Percentiles rank a stretch among this genome's conserved stretches.
These are phyloP conservation scores for Actenoides lindsayi DNA, from an alignment of 2,113 vertebrate genomes.

Conservation along the genomic window DNA sequence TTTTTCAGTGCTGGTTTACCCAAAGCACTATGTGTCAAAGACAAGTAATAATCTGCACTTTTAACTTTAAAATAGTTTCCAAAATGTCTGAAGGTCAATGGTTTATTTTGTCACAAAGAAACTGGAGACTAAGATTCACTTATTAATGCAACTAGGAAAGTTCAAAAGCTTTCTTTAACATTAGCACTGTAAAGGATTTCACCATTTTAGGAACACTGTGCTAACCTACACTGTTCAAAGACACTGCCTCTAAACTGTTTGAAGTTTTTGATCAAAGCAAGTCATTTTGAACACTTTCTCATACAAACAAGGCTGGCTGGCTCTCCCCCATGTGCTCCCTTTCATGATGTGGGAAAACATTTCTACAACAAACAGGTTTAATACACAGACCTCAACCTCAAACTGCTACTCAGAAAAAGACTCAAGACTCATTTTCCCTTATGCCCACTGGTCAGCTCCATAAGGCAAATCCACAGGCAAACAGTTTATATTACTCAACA, in stretches of 20 bases:
- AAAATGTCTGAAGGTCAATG: background rate
- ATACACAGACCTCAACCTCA: background rate
- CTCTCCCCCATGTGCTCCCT: background rate
- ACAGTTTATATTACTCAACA: background rate
- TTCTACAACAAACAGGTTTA: background rate
- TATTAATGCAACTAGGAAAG: background rate
- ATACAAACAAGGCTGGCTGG: background rate
- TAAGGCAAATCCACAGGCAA: background rate
- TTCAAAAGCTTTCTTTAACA: background rate
- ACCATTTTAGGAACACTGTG: background rate
- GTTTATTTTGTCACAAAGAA: background rate
- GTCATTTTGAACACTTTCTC: background rate
- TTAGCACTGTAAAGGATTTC: background rate
- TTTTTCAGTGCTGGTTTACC: background rate
- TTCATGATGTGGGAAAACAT: background rate
- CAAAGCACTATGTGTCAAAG: background rate
- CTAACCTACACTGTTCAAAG: background rate
- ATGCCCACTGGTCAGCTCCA: background rate
- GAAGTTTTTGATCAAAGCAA: background rate
- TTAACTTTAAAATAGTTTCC: background rate
- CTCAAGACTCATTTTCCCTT: background rate
- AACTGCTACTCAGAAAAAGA: background rate
- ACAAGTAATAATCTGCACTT: background rate
- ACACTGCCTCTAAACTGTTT: background rate
- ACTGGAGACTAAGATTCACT: background rate